phyloP scores from a whole-genome alignment of 2,113 vertebrate species.

The Sprattus sprattus region DNA sequence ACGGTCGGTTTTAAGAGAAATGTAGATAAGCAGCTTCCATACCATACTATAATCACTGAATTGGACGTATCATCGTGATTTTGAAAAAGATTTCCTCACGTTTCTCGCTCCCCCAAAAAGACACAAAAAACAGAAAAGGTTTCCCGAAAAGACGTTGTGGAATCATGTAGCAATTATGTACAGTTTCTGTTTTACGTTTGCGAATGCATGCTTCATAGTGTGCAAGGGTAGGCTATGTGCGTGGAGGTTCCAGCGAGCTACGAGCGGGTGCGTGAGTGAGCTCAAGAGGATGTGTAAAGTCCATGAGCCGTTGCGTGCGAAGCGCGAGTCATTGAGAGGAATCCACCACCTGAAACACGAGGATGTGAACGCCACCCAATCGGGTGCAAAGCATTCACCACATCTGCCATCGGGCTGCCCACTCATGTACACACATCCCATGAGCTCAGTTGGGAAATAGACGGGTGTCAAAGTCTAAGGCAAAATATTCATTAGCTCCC shows the following conservation, averaged over 20 bases:
- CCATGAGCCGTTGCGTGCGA: conserved; percentile 52
- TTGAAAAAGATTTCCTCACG: neutral
- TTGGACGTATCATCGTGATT: neutral
- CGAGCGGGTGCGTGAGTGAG: conserved; percentile 1
- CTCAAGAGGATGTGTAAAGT: conserved; percentile 20
- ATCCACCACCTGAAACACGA: conserved; percentile 50
- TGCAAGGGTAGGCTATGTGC: neutral
- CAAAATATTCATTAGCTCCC: neutral
- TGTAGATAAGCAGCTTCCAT: neutral
- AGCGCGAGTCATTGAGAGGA: conserved; percentile 48
- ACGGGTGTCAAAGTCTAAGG: neutral
- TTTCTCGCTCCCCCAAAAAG: neutral
- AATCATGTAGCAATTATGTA: neutral
- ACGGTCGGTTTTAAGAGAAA: neutral
- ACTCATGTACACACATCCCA: conserved; percentile 8
- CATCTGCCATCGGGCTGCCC: conserved; percentile 28
- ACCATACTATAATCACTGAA: neutral
- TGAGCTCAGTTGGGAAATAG: conserved; percentile 3
- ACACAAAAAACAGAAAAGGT: neutral
- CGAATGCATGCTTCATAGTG: neutral
- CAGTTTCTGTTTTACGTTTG: neutral
- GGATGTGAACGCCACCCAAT: conserved; percentile 38
- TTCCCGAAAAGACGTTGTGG: neutral
- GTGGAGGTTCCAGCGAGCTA: conserved; percentile 2
- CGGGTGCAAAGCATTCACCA: conserved; percentile 48